phyloP scores from a whole-genome alignment of 2,113 vertebrate species.

The Callipepla squamata region DNA sequence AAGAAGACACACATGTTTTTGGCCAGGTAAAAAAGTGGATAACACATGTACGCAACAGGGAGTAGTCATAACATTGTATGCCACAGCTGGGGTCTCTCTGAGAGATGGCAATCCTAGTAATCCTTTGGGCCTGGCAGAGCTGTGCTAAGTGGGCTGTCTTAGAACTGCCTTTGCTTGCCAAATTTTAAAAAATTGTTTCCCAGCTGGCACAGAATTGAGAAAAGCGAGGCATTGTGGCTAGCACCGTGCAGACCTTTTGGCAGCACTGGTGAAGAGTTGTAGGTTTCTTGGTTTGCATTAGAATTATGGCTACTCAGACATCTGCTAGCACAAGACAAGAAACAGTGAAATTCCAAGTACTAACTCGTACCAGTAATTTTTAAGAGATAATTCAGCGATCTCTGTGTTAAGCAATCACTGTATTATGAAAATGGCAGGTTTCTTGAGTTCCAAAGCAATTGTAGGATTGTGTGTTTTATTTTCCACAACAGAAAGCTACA shows the following conservation, averaged over 20 bases:
- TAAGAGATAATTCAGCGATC: constrained; percentile 37
- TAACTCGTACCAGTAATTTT: background rate
- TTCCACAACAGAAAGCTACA: constrained; percentile 46
- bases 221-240: constrained; percentile 10
- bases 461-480: constrained; percentile 36
- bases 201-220: constrained; percentile 1
- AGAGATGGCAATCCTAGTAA: constrained; percentile 35
- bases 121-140: constrained; percentile 27
- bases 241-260: constrained; percentile 3
- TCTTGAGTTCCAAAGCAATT: constrained; percentile 36
- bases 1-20: background rate
- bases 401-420: constrained; percentile 23
- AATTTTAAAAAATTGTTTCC: constrained; percentile 29
- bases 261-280: background rate
- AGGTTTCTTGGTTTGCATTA: background rate
- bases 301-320: background rate
- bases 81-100: constrained; percentile 46
- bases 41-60: background rate
- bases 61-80: background rate
- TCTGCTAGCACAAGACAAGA: background rate
- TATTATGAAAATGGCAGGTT: constrained; percentile 34
- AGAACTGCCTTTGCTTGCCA: constrained; percentile 21
- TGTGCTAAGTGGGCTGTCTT: constrained; percentile 55
- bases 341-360: constrained; percentile 8
- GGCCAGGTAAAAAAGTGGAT: background rate